Conservation (phyloP, 1,140 invertebrate species). For the Pemphigus obesinymphae region DNA sequence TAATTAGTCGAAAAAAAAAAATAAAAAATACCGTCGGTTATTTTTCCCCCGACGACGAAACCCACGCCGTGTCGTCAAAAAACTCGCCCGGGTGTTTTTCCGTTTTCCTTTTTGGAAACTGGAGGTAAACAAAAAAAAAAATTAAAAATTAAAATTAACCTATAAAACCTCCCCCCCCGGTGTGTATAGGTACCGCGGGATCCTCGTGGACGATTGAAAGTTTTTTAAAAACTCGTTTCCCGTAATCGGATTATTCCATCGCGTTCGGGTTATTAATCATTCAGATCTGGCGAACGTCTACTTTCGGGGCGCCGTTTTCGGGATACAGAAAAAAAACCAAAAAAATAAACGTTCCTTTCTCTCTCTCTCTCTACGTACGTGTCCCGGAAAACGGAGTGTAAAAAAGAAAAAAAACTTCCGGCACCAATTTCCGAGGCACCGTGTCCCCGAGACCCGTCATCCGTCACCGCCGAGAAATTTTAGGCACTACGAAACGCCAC, state of each 20-base stretch:
- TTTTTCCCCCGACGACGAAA: neutral
- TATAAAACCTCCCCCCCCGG: conserved; percentile 8
- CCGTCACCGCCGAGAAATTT: neutral
- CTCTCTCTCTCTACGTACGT: neutral
- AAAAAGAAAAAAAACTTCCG: no score
- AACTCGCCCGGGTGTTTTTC: neutral
- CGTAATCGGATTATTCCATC: conserved; percentile 34
- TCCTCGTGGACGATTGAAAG: conserved; percentile 22
- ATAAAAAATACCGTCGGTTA: neutral
- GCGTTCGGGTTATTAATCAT: conserved; percentile 23
- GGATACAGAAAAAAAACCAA: no score
- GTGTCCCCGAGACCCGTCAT: neutral
- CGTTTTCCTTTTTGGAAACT: neutral
- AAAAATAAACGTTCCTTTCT: no score
- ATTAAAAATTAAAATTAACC: conserved; percentile 32
- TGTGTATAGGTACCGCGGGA: neutral
- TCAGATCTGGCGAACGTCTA: conserved; percentile 24
- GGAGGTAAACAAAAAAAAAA: conserved; percentile 19
- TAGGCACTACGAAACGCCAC: no score
- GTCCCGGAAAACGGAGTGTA: no score
- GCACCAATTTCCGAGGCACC: neutral
- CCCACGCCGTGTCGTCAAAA: neutral
- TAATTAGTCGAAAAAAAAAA: neutral
- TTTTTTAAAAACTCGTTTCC: conserved; percentile 38
- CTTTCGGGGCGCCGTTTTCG: neutral